A percentile compares a stretch with the other conserved stretches of the same genome.
These are phyloP conservation scores for Hemiscyllium ocellatum DNA, from an alignment of 2,113 vertebrate species.

Conservation along the genomic window DNA sequence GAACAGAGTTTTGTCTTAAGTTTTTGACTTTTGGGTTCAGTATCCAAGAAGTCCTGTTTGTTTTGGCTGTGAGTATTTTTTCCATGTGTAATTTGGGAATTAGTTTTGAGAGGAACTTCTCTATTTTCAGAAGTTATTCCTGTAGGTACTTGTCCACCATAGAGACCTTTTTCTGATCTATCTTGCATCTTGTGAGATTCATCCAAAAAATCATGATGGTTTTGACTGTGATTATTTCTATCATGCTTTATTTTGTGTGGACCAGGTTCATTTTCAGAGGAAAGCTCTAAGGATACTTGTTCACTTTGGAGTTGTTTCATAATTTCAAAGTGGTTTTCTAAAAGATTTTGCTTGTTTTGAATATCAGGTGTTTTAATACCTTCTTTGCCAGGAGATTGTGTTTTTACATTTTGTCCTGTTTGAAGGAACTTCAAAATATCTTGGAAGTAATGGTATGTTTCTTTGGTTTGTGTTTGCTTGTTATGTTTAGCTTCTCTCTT, in stretches of 20 bases:
- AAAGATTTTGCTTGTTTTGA: not conserved
- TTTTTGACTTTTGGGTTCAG: not conserved
- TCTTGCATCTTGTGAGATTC: not conserved
- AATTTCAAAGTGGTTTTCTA: not conserved
- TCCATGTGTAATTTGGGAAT: not conserved
- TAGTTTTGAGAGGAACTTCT: not conserved
- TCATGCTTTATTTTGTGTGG: not conserved
- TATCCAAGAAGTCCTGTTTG: not conserved
- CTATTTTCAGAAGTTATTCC: not conserved
- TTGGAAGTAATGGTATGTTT: not conserved
- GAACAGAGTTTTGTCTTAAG: not conserved
- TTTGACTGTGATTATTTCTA: not conserved
- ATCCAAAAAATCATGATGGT: not conserved
- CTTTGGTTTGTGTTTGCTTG: constrained; percentile 2
- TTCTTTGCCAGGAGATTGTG: not conserved
- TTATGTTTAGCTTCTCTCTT: not conserved
- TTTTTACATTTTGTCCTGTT: not conserved
- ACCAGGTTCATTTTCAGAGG: not conserved
- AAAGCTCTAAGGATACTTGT: not conserved
- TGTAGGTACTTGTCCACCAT: not conserved
- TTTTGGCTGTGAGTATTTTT: not conserved
- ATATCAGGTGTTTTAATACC: not conserved
- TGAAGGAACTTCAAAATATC: not conserved
- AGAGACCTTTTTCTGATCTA: not conserved
- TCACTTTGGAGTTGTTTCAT: not conserved